Percentiles rank a stretch among this genome's conserved stretches.
Evolutionary conservation across 2,888 invertebrate species (phyloP).

Genomic region (Gastracanthus pulcherrimus): DNA sequence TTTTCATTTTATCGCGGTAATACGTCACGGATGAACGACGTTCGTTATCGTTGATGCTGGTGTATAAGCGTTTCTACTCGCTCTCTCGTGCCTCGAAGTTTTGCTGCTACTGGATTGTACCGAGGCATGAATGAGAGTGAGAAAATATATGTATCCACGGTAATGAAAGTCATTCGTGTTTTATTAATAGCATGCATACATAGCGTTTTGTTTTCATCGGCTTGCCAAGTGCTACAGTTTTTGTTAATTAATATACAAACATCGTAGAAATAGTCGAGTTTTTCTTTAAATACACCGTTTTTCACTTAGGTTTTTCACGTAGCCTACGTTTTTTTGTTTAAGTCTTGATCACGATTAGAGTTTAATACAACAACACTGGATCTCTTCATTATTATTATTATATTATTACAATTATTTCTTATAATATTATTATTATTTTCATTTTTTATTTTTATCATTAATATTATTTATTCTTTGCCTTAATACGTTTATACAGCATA

Average conservation of each 20-base stretch:
- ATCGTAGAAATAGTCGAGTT: constrained; percentile 48
- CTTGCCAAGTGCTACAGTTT: not conserved
- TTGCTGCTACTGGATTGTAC: no score
- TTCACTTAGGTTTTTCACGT: constrained; percentile 7
- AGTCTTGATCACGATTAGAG: constrained; percentile 46
- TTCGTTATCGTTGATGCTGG: no score
- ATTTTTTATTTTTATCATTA: constrained; percentile 2
- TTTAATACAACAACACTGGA: constrained; percentile 44
- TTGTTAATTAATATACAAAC: constrained; percentile 36
- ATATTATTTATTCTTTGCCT: not conserved
- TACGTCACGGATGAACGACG: not conserved
- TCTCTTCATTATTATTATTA: constrained; percentile 32
- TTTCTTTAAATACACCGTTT: constrained; percentile 26
- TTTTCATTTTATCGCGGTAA: not conserved
- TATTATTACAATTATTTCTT: constrained; percentile 33
- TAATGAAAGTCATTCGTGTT: not conserved
- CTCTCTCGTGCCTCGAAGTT: no score
- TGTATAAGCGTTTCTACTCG: no score
- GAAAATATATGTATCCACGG: not conserved
- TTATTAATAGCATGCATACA: not conserved
- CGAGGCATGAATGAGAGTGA: no score
- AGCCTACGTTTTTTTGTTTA: constrained; percentile 29
- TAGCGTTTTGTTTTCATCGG: not conserved
- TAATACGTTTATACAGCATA: not conserved
- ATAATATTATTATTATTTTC: constrained; percentile 1